Conservation (phyloP, 2,113 vertebrate genomes). For the Gambusia affinis region DNA sequence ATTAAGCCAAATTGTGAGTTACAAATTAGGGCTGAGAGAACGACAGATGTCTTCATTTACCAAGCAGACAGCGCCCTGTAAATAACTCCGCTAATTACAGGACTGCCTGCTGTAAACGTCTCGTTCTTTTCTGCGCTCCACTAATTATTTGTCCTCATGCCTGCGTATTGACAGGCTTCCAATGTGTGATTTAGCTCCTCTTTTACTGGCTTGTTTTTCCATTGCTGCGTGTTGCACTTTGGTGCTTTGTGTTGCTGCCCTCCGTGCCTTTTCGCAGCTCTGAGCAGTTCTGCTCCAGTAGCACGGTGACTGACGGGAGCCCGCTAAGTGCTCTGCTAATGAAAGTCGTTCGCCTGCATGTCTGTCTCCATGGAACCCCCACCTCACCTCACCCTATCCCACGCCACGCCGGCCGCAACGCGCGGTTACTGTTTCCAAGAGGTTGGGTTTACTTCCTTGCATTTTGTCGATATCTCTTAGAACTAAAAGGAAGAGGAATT, state of each 20-base stretch:
- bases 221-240: not conserved
- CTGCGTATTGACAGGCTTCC: not conserved
- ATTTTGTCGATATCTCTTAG: not conserved
- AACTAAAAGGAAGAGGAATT: not conserved
- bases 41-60: not conserved
- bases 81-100: not conserved
- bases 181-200: not conserved
- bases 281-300: slow-evolving; percentile 47
- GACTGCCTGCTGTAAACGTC: not conserved
- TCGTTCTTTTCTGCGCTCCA: not conserved
- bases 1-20: not conserved
- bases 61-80: not conserved
- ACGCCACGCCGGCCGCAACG: slow-evolving; percentile 3
- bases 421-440: slow-evolving; percentile 18
- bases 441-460: slow-evolving; percentile 19
- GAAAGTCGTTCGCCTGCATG: slow-evolving; percentile 65
- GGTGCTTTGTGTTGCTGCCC: slow-evolving; percentile 17
- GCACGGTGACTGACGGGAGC: slow-evolving; percentile 56
- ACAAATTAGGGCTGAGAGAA: no score
- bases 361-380: slow-evolving; percentile 68
- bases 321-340: slow-evolving; percentile 62
- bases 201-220: slow-evolving; percentile 13
- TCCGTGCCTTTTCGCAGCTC: slow-evolving; percentile 1
- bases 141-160: not conserved
- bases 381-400: not conserved